Base-by-base conservation (phyloP, 2,888 invertebrate species). In the Rhingia rostrata region DNA sequence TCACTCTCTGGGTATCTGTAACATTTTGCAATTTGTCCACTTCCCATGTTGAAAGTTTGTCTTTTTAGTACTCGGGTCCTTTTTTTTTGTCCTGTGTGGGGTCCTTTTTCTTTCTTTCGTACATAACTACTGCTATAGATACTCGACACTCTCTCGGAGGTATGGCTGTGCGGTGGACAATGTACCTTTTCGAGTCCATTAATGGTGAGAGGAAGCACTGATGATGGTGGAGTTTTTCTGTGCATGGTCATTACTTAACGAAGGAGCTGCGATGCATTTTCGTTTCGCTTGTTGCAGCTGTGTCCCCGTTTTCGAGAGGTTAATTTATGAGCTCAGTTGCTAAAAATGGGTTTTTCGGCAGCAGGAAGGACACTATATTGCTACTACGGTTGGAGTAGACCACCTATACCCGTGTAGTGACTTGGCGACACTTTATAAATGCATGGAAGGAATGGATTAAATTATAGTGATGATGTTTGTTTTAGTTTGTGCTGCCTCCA, bases 241-340 rank as follows among this genome's bases (percentile, higher is more conserved):
- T 69, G 79, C 74, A 79, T 80, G 80, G 84, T 80, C 84, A 84
- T 84, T 84, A 84, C 84, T 84, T 84, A 84, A 84, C 74, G 84
- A 75, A 80, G 84, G 80, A 84, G 51, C 74, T 80, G 84, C 73
- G 80, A 90, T 90, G 90, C 90, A 90, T 90, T 90, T 90, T 89
- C 89, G 89, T 90, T 89, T 88, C 88, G 89, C 90, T 87, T 88
- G 87, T 86, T 89, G 88, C 90, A 90, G 90, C 90, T 90, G 90
- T 87, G 90, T 83, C 88, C 86, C 49, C 32, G 45, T 69, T 74
- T 60, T 72, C 12, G 5, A 35, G 72, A 45, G 80, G 84, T 84
- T 80, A 84, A 84, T 84, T 84, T 84, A 84, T 84, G 84, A 84
- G 84, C 70, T 69, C 51, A 60, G 70, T 84, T 75, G 49, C 80